Evolutionary conservation across 1,140 invertebrate species (phyloP).

Genomic region (Drosophila navojoa): DNA sequence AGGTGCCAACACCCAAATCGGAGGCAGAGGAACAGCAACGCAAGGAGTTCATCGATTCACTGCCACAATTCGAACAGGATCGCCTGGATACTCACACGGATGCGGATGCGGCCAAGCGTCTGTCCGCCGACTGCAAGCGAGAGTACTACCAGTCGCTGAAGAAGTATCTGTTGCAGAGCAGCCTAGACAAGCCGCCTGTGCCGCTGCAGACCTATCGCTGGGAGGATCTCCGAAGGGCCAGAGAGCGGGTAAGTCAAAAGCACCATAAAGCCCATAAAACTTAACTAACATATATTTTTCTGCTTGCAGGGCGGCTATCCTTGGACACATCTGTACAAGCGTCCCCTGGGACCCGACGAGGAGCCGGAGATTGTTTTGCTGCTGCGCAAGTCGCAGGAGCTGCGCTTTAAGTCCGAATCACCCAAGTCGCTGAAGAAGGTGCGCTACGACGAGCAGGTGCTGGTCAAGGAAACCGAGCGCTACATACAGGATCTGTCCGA

Average conservation of each 20-base stretch:
- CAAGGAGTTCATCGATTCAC: slow-evolving; percentile 75
- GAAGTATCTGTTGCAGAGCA: slow-evolving; percentile 73
- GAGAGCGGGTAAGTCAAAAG: slow-evolving; percentile 74
- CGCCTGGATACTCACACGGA: slow-evolving; percentile 42
- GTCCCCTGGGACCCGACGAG: slow-evolving; percentile 84
- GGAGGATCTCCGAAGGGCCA: slow-evolving; percentile 88
- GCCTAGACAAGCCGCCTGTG: slow-evolving; percentile 85
- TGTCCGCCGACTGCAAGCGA: slow-evolving; percentile 80
- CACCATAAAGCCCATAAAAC: neutral
- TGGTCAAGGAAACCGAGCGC: slow-evolving; percentile 79
- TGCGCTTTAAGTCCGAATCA: slow-evolving; percentile 79
- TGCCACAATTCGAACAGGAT: slow-evolving; percentile 71
- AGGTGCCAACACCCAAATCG: slow-evolving; percentile 73
- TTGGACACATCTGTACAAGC: slow-evolving; percentile 88
- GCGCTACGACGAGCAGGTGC: slow-evolving; percentile 78
- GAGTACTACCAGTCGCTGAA: slow-evolving; percentile 83
- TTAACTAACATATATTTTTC: neutral
- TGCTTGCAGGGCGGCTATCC: slow-evolving; percentile 86
- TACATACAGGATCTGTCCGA: slow-evolving; percentile 81
- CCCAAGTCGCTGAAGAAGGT: slow-evolving; percentile 82
- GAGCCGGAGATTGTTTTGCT: slow-evolving; percentile 84
- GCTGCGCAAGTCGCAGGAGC: slow-evolving; percentile 79
- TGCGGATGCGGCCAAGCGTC: slow-evolving; percentile 67
- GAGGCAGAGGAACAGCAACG: slow-evolving; percentile 73
- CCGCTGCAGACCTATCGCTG: slow-evolving; percentile 89